These are phyloP conservation scores for Holacanthella duospinosa DNA, from an alignment of 2,888 invertebrate genomes.

Conservation along the genomic window DNA sequence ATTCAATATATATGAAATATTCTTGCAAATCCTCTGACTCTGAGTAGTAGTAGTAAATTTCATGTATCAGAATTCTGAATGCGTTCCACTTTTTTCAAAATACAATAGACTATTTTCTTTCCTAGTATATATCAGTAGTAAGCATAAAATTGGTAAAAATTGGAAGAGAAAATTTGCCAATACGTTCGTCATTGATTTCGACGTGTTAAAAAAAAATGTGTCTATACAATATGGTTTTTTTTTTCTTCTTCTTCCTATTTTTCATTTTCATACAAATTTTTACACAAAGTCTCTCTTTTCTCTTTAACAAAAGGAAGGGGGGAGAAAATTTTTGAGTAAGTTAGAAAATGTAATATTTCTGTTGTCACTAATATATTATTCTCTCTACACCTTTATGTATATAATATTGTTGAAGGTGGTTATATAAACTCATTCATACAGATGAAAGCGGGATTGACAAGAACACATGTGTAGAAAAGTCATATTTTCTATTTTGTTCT, in stretches of 20 bases:
- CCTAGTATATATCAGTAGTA: neutral
- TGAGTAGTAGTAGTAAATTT: neutral
- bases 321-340: neutral
- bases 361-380: slow-evolving; percentile 1
- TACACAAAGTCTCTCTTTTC: neutral
- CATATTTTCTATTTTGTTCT: neutral
- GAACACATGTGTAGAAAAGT: neutral
- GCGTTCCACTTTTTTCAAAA: neutral
- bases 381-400: neutral
- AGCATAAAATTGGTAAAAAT: neutral
- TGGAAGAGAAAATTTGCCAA: neutral
- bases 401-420: neutral
- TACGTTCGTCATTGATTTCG: neutral
- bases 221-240: neutral
- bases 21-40: too few species aligned
- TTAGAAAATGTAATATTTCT: neutral
- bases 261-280: neutral
- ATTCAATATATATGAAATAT: too few species aligned
- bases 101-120: neutral
- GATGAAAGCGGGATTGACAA: neutral
- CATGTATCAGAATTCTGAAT: neutral
- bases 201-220: neutral
- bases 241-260: neutral
- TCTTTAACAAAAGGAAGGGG: neutral
- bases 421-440: neutral